Conservation (phyloP, 2,113 vertebrate species). For the Dipodomys spectabilis region DNA sequence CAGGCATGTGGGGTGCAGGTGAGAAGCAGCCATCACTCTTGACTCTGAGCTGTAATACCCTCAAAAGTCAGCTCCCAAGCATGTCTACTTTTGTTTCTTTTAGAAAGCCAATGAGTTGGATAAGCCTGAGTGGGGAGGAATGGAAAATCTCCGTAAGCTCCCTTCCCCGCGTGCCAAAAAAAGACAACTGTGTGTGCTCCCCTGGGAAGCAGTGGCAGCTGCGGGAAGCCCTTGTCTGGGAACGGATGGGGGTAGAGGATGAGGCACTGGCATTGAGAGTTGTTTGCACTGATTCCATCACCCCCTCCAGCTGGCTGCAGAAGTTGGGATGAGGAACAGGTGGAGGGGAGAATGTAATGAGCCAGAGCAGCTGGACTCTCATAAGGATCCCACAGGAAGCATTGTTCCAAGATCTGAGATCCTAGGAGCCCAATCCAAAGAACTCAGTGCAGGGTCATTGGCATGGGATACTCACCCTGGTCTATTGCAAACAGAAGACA, state of each 20-base stretch:
- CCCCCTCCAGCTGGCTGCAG: slow-evolving; percentile 18
- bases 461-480: accelerated
- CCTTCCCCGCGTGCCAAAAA: not conserved
- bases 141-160: not conserved
- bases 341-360: not conserved
- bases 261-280: not conserved
- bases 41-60: slow-evolving; percentile 24
- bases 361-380: slow-evolving; percentile 52
- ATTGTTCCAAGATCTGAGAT: not conserved
- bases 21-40: not conserved
- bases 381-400: not conserved
- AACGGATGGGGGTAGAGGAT: not conserved
- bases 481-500: not conserved
- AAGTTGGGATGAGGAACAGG: slow-evolving; percentile 1
- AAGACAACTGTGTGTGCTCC: slow-evolving; percentile 42
- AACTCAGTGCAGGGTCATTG: not conserved
- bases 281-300: not conserved
- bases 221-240: slow-evolving; percentile 42
- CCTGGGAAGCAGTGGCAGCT: slow-evolving; percentile 58
- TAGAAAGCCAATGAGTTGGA: not conserved
- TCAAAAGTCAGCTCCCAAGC: slow-evolving; percentile 2
- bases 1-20: not conserved
- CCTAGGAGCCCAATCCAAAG: not conserved
- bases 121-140: not conserved
- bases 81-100: not conserved